phyloP scores from a whole-genome alignment of 2,888 invertebrate species.

The Beris morrisii region DNA sequence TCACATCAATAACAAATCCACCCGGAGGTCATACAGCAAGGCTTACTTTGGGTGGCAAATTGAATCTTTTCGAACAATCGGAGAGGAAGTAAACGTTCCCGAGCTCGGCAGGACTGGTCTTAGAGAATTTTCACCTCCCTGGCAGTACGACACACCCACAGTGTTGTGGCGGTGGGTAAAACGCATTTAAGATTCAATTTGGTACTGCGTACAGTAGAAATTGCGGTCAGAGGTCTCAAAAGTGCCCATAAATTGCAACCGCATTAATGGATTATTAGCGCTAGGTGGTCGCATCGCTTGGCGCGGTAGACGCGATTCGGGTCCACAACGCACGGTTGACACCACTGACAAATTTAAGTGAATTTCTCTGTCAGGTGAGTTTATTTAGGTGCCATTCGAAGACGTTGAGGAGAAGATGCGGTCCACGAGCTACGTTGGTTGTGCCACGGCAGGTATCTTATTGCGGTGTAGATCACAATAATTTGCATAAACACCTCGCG shows the following conservation, averaged over 20 bases:
- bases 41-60: conserved; percentile 8
- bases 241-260: conserved; percentile 36
- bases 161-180: background rate
- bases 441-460: background rate
- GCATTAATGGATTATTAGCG: conserved; percentile 37
- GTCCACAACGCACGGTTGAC: conserved; percentile 22
- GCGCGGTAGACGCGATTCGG: conserved; percentile 4
- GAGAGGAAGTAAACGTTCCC: background rate
- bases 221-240: conserved; percentile 35
- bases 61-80: background rate
- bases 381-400: conserved; percentile 38
- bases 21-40: background rate
- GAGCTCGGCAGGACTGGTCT: background rate
- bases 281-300: conserved; percentile 35
- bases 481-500: conserved; percentile 39
- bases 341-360: conserved; percentile 38
- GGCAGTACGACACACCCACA: no score
- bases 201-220: conserved; percentile 5
- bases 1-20: no score
- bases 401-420: conserved; percentile 5
- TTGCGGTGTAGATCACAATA: background rate
- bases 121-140: conserved; percentile 2
- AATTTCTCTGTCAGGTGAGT: conserved; percentile 37
- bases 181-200: conserved; percentile 25
- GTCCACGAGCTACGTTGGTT: background rate